Base-by-base conservation (phyloP, 23 tunicate genomes). In the Diplosoma virens region DNA sequence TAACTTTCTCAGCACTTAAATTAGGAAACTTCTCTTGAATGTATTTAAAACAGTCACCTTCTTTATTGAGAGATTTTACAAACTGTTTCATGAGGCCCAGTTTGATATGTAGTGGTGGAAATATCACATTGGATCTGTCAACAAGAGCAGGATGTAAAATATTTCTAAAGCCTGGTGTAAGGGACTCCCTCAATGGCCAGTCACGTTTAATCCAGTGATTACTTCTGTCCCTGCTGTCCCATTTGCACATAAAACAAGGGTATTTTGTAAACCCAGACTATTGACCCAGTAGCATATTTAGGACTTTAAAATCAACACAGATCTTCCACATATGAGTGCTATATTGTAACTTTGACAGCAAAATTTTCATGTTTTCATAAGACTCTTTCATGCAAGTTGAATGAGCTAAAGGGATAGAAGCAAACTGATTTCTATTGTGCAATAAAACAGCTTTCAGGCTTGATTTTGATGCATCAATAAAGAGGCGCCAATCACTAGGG, bases 201-300 rank as follows among this genome's bases (percentile, higher is more conserved):
- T 58, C 81, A 58, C 69, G 68, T 58, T 58, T 76, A 76, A 35
- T 59, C 68, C 53, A 76, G 59, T 76, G 81, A 76, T 76, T 76
- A 16, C 69, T 76, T 30, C 61, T 47, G 61, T 47, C 60, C 23
- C 52, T 28, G 69, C 70, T 76, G 41, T 76, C 50, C 71, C 81
- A 59, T 58, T 58, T 54, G 53, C 81, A 76, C 52, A 76, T 58
- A 59, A 58, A 76, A 59, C 79, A 74, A 53, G 65, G 35, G 79
- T 74, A 54, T 36, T 74, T 74, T 74, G 79, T 54, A 74, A 52
- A 74, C 28, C 79, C 64, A 74, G 37, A 68, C 32, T 68, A 55
- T 68, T 65, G 71, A 65, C 58, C 59, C 59, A 71, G 58, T 41
- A 71, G 77, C 58, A 71, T 0, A 37, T 41, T 37, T 71, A 37